Evolutionary conservation across 37 sponge, comb jelly and placozoan species (phyloP), one percentile per base, ranked within the genome.

Genomic region (Geodia barretti): DNA sequence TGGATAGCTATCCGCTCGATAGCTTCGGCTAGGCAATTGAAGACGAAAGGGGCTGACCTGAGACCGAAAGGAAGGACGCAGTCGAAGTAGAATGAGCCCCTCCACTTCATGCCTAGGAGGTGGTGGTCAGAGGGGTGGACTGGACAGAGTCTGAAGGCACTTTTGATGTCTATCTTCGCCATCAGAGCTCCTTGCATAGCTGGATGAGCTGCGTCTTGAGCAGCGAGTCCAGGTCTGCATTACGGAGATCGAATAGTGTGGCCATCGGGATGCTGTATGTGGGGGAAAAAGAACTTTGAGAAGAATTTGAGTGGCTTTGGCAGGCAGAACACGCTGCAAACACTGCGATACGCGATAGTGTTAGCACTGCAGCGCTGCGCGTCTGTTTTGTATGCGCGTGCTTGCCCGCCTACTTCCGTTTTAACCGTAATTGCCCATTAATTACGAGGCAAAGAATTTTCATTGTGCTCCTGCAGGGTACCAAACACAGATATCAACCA

Each of bases 21-120:
- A 1, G 4, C 75, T 8, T 74, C 75, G 23, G 75, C 75, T 26
- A 74, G 54, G 20, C 43, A 47, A 31, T 74, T 74, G 29, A 74
- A 74, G 20, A 74, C 24, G 33, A 33, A 74, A 7, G 75, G 75
- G 2, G 75, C 43, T 38, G 75, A 74, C 7, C 75, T 42, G 30
- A 74, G 75, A 2, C 75, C 75, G 26, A 74, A 74, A 41, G 75
- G 75, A 2, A 74, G 75, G 1, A 74, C 75, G 1, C 26, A 2
- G 58, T 74, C 75, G 20, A 42, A 40, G 9, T 74, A 74, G 54
- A n/a, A 74, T 3, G 38, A 3, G 4, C 58, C 58, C 4, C 41
- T 35, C 75, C 59, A 74, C 41, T 74, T 42, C 54, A 74, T 42
- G 58, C 75, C 75, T 11, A 74, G 59, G 29, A 74, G 75, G 58